These are phyloP conservation scores for Xylota segnis DNA, from an alignment of 2,888 invertebrate genomes.

Conservation along the genomic window DNA sequence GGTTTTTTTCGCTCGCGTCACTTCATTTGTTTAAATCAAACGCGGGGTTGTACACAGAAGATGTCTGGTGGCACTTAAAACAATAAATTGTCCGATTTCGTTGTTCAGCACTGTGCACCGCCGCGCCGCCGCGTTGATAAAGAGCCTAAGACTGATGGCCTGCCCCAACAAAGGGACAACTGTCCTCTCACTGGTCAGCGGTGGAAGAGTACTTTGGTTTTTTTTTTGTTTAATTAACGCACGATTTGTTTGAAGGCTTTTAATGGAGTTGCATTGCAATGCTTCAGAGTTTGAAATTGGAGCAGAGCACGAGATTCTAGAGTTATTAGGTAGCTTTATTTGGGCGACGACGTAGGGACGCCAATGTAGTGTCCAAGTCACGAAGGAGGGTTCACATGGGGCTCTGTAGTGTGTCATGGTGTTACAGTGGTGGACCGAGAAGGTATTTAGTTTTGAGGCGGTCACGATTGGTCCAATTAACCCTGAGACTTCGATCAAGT, in stretches of 20 bases:
- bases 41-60: conserved; percentile 49
- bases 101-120: conserved; percentile 47
- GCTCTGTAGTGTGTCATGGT: conserved; percentile 68
- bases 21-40: conserved; percentile 76
- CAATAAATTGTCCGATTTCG: conserved; percentile 74
- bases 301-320: conserved; percentile 64
- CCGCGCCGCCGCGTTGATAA: conserved; percentile 62
- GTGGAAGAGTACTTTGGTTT: conserved; percentile 1
- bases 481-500: conserved; percentile 20
- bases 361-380: conserved; percentile 52
- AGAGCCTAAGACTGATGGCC: conserved; percentile 70
- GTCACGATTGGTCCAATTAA: conserved; percentile 65
- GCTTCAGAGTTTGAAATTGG: conserved; percentile 55
- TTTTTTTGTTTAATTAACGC: conserved; percentile 67
- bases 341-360: conserved; percentile 10
- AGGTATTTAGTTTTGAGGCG: not conserved
- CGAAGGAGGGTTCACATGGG: conserved; percentile 63
- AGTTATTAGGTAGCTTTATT: conserved; percentile 33
- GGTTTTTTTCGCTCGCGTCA: conserved; percentile 48
- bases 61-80: conserved; percentile 74
- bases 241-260: conserved; percentile 62
- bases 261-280: conserved; percentile 42
- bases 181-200: conserved; percentile 6
- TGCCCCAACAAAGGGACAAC: conserved; percentile 65
- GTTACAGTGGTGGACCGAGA: conserved; percentile 5